Percentiles rank a stretch among this genome's conserved stretches.
These are phyloP conservation scores for Glyphotaelius pellucidus DNA, from an alignment of 2,888 invertebrate species.

Conservation along the genomic window DNA sequence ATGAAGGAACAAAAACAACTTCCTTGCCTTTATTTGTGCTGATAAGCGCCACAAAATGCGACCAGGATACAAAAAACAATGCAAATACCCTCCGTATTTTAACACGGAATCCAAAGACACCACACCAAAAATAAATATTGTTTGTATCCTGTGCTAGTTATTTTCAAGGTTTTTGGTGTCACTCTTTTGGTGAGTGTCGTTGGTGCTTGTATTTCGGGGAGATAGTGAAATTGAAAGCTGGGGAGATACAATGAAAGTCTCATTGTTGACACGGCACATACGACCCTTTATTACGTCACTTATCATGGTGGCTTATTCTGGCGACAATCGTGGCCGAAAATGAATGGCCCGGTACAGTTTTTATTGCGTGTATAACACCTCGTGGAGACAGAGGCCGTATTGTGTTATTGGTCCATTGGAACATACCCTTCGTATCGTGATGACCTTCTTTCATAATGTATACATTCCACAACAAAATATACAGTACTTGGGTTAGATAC, in stretches of 20 bases:
- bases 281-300: conserved; percentile 46
- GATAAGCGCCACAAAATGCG: conserved; percentile 63
- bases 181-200: background rate
- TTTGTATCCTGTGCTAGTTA: background rate
- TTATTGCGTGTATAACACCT: conserved; percentile 42
- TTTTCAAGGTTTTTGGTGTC: background rate
- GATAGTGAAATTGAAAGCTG: background rate
- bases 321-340: conserved; percentile 45
- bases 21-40: conserved; percentile 64
- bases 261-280: conserved; percentile 49
- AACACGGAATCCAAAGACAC: background rate
- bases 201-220: background rate
- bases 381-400: conserved; percentile 28
- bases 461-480: background rate
- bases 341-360: conserved; percentile 46
- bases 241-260: conserved; percentile 44
- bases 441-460: background rate
- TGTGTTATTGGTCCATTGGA: conserved; percentile 38
- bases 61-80: conserved; percentile 32
- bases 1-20: conserved; percentile 64
- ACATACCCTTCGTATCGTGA: background rate
- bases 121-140: background rate
- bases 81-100: background rate
- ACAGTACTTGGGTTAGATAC: background rate
- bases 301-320: conserved; percentile 44